Conservation (phyloP, 2,113 vertebrate species). For the Empidonax traillii region DNA sequence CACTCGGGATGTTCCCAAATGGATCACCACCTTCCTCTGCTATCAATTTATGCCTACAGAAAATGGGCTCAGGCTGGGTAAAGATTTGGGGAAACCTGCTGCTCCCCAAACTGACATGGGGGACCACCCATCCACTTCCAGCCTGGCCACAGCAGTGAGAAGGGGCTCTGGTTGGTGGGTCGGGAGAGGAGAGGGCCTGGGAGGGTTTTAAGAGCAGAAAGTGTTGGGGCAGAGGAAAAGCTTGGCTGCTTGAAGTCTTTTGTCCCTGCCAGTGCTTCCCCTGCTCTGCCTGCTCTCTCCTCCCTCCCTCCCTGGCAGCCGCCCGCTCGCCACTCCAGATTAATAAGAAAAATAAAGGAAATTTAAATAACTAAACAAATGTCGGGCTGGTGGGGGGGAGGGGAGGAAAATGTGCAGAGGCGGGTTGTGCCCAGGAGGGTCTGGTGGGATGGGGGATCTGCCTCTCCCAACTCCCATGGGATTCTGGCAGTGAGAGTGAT, state of each 20-base stretch:
- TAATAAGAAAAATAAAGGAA: background rate
- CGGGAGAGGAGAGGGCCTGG: background rate
- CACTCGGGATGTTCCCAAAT: background rate
- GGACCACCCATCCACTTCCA: background rate
- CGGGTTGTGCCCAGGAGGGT: background rate
- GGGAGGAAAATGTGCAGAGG: background rate
- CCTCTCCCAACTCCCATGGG: background rate
- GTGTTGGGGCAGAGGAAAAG: background rate
- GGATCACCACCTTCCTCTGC: background rate
- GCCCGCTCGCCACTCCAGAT: background rate
- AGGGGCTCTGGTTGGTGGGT: background rate
- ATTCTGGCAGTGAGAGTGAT: background rate
- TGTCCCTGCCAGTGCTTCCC: background rate
- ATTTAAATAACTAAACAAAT: background rate
- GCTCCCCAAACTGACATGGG: background rate
- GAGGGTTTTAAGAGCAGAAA: background rate
- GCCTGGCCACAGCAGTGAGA: background rate
- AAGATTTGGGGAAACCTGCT: background rate
- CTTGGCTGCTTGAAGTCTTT: background rate
- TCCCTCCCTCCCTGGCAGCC: background rate
- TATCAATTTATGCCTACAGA: background rate
- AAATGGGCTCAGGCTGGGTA: background rate
- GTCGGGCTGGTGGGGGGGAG: rapidly evolving
- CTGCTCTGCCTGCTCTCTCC: background rate
- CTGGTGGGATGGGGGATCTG: background rate